Base-by-base conservation (phyloP, 2,113 vertebrate species). In the Amazona guildingii region DNA sequence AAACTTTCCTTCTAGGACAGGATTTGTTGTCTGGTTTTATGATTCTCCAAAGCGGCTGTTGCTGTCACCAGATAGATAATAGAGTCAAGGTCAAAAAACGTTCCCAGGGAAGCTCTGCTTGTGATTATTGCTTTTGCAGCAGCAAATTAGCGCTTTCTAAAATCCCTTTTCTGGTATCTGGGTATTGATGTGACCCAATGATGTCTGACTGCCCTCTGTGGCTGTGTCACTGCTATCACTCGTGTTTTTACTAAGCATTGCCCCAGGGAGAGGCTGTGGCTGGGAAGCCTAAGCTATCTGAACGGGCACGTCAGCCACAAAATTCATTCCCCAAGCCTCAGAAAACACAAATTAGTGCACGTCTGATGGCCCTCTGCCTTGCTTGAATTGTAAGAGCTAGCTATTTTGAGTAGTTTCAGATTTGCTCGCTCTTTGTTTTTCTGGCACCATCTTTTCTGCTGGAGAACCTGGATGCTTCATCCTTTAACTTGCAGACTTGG, bases 391-490 rank as follows among this genome's bases (percentile, higher is more conserved):
- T 80, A 77, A 69, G 46, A 84, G 10, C n/a, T 67, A 49, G 43
- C 35, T 3, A 55, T 67, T 62, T 18, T 27, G 48, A 69, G 52
- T 66, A 43, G 8, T 67, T 86, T 91, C 61, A 75, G n/a, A 25
- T 79, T 69, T 87, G 24, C n/a, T 73, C 84, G 51, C 67, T 70
- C 44, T 75, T 84, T 88, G 48, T 89, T 82, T 83, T 82, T 13
- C 48, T 62, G 62, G 52, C 33, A 48, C 31, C 29, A 20, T 59
- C 10, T 59, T 78, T 88, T 57, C 74, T 61, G 29, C 55, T 33
- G 9, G 25, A 64, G 9, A 51, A 51, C 10, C 28, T 24, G 41
- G 10, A 21, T 0, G 0, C 29, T 90, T 82, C n/a, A 14, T 76
- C 17, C 35, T 91, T 83, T 81, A 86, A 24, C 9, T 20, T 86